phyloP scores from a whole-genome alignment of 2,113 vertebrate species.

The Phalacrocorax carbo region DNA sequence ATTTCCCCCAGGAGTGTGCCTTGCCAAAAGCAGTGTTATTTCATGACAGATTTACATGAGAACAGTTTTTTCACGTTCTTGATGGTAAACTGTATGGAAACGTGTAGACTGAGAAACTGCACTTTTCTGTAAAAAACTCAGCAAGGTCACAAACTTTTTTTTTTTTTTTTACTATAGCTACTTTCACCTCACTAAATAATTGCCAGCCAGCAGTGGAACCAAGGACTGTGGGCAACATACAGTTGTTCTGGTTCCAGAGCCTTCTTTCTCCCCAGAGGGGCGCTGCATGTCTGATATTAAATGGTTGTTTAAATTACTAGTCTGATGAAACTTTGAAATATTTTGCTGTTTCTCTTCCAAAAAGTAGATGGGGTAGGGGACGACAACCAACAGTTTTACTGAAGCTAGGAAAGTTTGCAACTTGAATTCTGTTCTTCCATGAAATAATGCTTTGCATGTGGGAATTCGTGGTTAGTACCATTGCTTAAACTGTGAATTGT shows the following conservation, averaged over 20 bases:
- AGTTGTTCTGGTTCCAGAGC: not conserved
- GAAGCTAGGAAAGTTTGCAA: not conserved
- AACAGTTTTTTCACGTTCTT: conserved; percentile 42
- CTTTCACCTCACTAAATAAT: not conserved
- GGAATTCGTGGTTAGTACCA: not conserved
- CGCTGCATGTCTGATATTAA: not conserved
- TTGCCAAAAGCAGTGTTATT: conserved; percentile 44
- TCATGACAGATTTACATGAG: conserved; percentile 46
- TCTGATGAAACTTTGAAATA: not conserved
- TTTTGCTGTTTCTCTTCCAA: not conserved
- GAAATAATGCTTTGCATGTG: not conserved
- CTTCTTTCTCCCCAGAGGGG: not conserved
- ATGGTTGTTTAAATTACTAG: not conserved
- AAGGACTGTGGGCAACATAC: not conserved
- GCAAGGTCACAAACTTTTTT: not conserved
- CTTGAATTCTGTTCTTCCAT: not conserved
- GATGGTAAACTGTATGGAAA: not conserved
- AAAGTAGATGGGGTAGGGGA: not conserved
- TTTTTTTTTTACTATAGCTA: not conserved
- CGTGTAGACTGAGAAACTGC: not conserved
- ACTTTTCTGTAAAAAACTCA: not conserved
- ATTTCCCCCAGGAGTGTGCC: not conserved
- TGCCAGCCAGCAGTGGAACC: not conserved
- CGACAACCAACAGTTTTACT: not conserved
- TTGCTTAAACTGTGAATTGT: not conserved